phyloP scores from a whole-genome alignment of 2,888 invertebrate genomes.

The Acronicta psi region DNA sequence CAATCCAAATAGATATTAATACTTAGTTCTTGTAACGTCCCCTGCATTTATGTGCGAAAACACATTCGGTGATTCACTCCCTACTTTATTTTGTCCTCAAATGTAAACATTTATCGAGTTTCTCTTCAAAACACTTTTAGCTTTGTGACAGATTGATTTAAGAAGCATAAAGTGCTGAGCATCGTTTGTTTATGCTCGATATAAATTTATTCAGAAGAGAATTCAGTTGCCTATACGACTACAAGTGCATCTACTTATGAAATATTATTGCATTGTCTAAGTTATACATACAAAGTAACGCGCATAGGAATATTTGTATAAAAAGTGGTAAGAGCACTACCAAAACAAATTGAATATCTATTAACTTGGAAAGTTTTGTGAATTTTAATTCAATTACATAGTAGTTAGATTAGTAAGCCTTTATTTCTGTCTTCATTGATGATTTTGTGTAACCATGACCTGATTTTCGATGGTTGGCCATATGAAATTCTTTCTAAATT shows the following conservation, averaged over 20 bases:
- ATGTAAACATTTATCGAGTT: slow-evolving; percentile 51
- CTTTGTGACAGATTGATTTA: slow-evolving; percentile 53
- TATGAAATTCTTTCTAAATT: not conserved
- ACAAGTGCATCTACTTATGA: slow-evolving; percentile 86
- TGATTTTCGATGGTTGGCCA: not conserved
- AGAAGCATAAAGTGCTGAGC: slow-evolving; percentile 46
- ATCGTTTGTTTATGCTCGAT: slow-evolving; percentile 23
- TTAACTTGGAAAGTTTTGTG: no score
- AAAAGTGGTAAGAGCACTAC: not conserved
- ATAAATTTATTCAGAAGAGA: slow-evolving; percentile 57
- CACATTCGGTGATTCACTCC: slow-evolving; percentile 15
- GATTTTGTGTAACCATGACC: not conserved
- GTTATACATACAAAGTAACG: slow-evolving; percentile 58
- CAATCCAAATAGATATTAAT: slow-evolving; percentile 2
- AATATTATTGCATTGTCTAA: slow-evolving; percentile 86
- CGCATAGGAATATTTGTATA: not conserved
- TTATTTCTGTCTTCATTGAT: no score
- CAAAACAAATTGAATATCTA: no score
- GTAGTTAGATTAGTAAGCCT: no score
- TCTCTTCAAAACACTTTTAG: slow-evolving; percentile 48
- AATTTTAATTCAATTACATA: no score
- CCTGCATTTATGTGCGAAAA: slow-evolving; percentile 3
- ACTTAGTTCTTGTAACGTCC: not conserved
- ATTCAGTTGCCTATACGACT: slow-evolving; percentile 67
- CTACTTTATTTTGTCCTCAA: slow-evolving; percentile 50